Conservation (phyloP, 2,888 invertebrate species). For the Leptinotarsa tumamoca region DNA sequence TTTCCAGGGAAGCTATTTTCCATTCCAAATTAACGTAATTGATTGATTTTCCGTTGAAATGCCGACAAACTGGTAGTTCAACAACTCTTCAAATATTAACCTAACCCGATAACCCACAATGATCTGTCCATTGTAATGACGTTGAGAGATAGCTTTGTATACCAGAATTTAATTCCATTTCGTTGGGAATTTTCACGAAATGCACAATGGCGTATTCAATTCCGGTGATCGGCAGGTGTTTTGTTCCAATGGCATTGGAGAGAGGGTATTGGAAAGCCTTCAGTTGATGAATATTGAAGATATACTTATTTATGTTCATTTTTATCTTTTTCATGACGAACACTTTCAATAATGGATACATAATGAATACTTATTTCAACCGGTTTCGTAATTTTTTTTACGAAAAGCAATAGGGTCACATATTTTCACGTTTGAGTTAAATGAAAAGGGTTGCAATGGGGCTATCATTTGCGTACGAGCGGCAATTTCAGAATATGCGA, state of each 20-base stretch:
- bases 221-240: conserved; percentile 9
- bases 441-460: too few species aligned
- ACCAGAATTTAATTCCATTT: conserved; percentile 33
- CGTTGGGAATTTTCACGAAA: conserved; percentile 31
- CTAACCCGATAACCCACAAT: conserved; percentile 14
- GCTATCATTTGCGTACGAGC: too few species aligned
- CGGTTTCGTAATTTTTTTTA: too few species aligned
- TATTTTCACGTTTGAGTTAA: too few species aligned
- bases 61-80: conserved; percentile 4
- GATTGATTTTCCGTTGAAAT: conserved; percentile 6
- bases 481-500: too few species aligned
- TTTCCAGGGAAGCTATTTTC: neutral
- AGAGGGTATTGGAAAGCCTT: neutral
- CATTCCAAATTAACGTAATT: conserved; percentile 9
- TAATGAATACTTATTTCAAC: too few species aligned
- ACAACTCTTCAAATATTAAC: conserved; percentile 20
- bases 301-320: neutral
- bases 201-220: conserved; percentile 33
- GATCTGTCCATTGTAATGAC: conserved; percentile 21
- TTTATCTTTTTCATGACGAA: neutral
- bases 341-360: neutral
- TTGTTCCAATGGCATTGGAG: conserved; percentile 3
- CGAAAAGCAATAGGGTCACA: too few species aligned
- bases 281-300: neutral
- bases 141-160: conserved; percentile 29